phyloP scores from a whole-genome alignment of 1,140 invertebrate species.

The Ruditapes philippinarum region DNA sequence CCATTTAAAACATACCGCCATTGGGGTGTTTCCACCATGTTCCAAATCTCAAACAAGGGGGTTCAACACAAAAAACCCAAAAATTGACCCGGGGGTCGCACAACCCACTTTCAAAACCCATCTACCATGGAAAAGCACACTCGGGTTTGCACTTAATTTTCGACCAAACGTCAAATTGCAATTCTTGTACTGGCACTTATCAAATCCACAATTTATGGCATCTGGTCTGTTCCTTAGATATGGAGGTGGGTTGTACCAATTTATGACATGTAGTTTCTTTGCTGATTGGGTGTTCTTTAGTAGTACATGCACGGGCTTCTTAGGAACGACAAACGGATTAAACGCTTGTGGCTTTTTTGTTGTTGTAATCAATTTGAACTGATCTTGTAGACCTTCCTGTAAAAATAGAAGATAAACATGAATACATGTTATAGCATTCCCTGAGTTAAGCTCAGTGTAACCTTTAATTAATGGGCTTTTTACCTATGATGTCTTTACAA shows the following conservation, averaged over 20 bases:
- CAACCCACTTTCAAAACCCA: constrained; percentile 1
- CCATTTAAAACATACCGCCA: no score
- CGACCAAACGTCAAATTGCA: constrained; percentile 6
- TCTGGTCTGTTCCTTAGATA: background rate
- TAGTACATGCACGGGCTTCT: background rate
- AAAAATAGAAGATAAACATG: background rate
- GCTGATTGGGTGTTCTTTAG: no score
- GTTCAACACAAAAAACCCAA: background rate
- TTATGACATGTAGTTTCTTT: background rate
- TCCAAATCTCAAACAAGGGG: background rate
- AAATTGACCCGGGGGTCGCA: constrained; percentile 8
- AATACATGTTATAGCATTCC: no score
- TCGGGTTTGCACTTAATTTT: background rate
- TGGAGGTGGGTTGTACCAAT: constrained; percentile 31
- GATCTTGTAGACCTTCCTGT: background rate
- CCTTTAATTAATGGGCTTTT: no score
- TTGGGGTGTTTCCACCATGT: background rate
- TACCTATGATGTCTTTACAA: no score
- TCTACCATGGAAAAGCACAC: constrained; percentile 18
- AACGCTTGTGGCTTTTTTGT: background rate
- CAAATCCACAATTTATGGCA: background rate
- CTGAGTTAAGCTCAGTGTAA: no score
- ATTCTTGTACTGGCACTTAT: constrained; percentile 3
- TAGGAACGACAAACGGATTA: background rate
- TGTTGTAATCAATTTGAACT: background rate